Base-by-base conservation (phyloP, 2,113 vertebrate species). In the Lasiurus borealis region DNA sequence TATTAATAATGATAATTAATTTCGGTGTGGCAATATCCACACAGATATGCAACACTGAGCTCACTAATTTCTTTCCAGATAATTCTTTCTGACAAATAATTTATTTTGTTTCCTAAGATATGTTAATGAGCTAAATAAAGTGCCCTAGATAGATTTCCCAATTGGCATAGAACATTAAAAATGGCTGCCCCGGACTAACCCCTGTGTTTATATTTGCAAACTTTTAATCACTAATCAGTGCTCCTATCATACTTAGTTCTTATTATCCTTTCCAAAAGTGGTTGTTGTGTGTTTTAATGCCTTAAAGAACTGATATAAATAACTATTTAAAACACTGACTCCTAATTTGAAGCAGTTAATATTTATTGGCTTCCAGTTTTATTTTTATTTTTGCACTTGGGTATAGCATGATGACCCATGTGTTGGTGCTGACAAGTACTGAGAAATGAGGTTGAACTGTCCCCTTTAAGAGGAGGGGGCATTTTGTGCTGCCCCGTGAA, bases 1-100 rank as follows among this genome's bases (percentile, higher is more conserved):
- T 97, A 97, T 97, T 98, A 98, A 98, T 98, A 98, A 97, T 97
- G 97, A 88, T 97, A 98, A 98, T 98, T 98, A 98, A 98, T 98
- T 98, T 96, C 97, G 4, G 34, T 96, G 59, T 97, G 81, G 97
- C 91, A 97, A 97, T 97, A 96, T 97, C 97, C 97, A 98, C 80
- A 96, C 97, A 97, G 95, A 97, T 96, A 97, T 88, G 97, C 98
- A 98, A 98, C 88, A 96, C 71, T 96, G 95, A 98, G 93, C 85
- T 97, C 85, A 96, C 92, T 97, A 97, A 97, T 98, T 98, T 98
- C 93, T 98, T 97, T 97, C 95, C 93, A 97, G 98, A 98, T 98
- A 98, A 97, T 98, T 98, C 96, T 98, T 98, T 97, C 85, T 97
- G 97, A 98, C 97, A 98, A 98, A 98, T 97, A 97, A 95, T 97